Evolutionary conservation across 2,888 invertebrate genomes (phyloP).

Genomic region (Leucophenga maculata): DNA sequence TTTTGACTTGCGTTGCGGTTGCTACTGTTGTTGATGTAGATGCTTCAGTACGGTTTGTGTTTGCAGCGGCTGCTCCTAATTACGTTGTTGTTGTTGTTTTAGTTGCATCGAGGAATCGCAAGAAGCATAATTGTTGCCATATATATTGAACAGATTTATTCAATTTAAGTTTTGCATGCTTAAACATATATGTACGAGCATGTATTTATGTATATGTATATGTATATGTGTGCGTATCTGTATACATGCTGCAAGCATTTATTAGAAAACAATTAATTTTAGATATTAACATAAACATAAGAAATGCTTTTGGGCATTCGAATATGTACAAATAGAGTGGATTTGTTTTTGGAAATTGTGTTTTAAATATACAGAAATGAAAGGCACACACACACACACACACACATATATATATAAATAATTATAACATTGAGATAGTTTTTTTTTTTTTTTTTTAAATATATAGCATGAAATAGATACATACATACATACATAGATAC

Average conservation of each 20-base stretch:
- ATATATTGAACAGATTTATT: slow-evolving; percentile 44
- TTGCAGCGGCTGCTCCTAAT: slow-evolving; percentile 46
- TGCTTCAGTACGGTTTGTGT: slow-evolving; percentile 21
- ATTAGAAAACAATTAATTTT: too few relatives aligned
- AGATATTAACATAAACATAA: slow-evolving; percentile 19
- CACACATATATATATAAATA: not conserved
- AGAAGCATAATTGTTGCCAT: slow-evolving; percentile 24
- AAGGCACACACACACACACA: slow-evolving; percentile 38
- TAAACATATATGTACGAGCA: not conserved
- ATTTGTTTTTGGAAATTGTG: too few relatives aligned
- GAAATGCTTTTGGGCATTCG: too few relatives aligned
- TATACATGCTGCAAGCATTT: not conserved
- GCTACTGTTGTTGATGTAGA: slow-evolving; percentile 32
- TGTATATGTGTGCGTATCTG: not conserved
- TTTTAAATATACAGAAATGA: slow-evolving; percentile 22
- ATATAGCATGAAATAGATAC: not conserved
- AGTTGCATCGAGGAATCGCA: slow-evolving; percentile 22
- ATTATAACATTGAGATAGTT: not conserved
- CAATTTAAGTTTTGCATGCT: not conserved
- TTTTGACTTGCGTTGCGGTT: slow-evolving; percentile 31
- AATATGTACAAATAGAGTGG: too few relatives aligned
- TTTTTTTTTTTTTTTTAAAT: too few relatives aligned
- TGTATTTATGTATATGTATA: slow-evolving; percentile 6
- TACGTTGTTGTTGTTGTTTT: not conserved
- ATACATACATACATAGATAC: not conserved